phyloP scores from a whole-genome alignment of 2,888 invertebrate genomes.

The Drosophila mayaguana region DNA sequence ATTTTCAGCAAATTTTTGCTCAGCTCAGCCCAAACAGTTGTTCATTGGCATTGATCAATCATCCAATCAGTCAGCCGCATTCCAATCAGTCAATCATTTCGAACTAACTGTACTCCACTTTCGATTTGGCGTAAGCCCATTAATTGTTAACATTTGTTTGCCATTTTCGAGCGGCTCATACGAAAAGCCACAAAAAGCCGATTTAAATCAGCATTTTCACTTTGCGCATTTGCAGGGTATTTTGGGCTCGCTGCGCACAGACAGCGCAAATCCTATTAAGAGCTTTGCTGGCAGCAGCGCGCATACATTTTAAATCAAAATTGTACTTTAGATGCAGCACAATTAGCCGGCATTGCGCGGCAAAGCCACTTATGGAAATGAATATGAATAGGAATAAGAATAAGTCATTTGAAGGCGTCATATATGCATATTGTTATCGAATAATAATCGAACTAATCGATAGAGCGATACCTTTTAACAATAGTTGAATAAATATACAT shows the following conservation, averaged over 20 bases:
- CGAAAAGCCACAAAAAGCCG: not conserved
- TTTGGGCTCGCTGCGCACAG: not conserved
- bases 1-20: not conserved
- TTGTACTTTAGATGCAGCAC: not conserved
- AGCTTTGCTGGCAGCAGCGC: not conserved
- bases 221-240: slow-evolving; percentile 2
- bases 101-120: not conserved
- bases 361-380: not conserved
- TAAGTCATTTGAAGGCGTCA: too few species aligned
- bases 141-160: not conserved
- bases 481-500: too few species aligned
- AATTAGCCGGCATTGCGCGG: not conserved
- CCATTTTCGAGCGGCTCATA: not conserved
- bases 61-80: not conserved
- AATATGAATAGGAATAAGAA: not conserved
- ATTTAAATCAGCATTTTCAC: not conserved
- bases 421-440: too few species aligned
- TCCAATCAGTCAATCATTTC: slow-evolving; percentile 3
- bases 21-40: too few species aligned
- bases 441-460: too few species aligned
- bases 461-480: too few species aligned
- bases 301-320: not conserved
- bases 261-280: slow-evolving; percentile 6
- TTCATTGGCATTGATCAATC: too few species aligned
- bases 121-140: not conserved